A percentile compares a stretch with the other conserved stretches of the same genome.
Conservation (phyloP, 35 echinoderm and acorn worm genomes). For the Stichopus chloronotus region DNA sequence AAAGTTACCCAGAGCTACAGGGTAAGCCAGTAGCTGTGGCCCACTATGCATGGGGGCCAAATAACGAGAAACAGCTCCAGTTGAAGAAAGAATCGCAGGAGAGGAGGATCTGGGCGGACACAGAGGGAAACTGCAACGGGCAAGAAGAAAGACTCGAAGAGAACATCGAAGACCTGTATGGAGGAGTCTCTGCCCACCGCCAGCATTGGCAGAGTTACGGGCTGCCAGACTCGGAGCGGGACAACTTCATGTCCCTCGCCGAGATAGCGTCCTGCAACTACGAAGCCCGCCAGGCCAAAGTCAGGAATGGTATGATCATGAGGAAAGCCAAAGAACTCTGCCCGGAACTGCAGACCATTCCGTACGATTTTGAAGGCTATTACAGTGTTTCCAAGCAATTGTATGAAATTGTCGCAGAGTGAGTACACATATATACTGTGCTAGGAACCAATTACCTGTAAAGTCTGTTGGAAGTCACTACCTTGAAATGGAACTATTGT, state of each 20-base stretch:
- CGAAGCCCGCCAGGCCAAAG: slow-evolving; percentile 79
- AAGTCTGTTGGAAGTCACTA: not conserved
- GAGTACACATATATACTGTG: not conserved
- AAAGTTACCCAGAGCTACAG: slow-evolving; percentile 76
- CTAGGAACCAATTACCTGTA: not conserved
- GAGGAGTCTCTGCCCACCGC: not conserved
- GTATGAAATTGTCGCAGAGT: slow-evolving; percentile 97
- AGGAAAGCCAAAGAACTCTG: slow-evolving; percentile 83
- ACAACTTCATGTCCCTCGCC: slow-evolving; percentile 83
- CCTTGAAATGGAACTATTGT: not conserved
- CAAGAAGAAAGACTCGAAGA: not conserved
- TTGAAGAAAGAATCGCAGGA: slow-evolving; percentile 65
- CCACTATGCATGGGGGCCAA: slow-evolving; percentile 76
- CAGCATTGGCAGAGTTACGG: not conserved
- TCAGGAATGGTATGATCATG: slow-evolving; percentile 98
- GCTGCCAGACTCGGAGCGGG: not conserved
- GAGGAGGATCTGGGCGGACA: slow-evolving; percentile 45
- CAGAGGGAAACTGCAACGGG: not conserved
- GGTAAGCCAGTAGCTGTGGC: slow-evolving; percentile 97
- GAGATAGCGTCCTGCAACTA: slow-evolving; percentile 97
- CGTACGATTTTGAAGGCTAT: slow-evolving; percentile 98
- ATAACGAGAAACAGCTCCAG: slow-evolving; percentile 46
- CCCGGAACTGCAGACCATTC: slow-evolving; percentile 90
- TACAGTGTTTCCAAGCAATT: slow-evolving; percentile 77
- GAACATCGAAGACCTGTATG: not conserved